A percentile compares a stretch with the other conserved stretches of the same genome.
These are phyloP conservation scores for Drosophila rufa DNA, from an alignment of 1,140 invertebrate species.

Conservation along the genomic window DNA sequence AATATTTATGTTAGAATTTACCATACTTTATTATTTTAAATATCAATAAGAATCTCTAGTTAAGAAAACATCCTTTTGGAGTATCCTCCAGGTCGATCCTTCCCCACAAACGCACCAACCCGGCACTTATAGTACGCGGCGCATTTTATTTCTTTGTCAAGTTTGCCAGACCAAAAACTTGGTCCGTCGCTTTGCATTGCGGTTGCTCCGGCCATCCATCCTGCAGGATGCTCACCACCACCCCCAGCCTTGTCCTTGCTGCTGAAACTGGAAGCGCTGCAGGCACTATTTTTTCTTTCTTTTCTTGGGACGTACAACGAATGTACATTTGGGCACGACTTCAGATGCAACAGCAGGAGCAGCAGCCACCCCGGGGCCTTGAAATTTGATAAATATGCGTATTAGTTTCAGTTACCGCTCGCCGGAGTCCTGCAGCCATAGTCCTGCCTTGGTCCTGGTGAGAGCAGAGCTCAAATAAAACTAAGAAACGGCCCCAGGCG, in stretches of 20 bases:
- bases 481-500: slow-evolving; percentile 39
- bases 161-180: slow-evolving; percentile 70
- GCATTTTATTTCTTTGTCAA: slow-evolving; percentile 61
- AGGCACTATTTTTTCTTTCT: slow-evolving; percentile 30
- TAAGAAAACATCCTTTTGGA: too few relatives aligned
- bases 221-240: neutral
- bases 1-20: too few relatives aligned
- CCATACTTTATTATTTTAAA: too few relatives aligned
- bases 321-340: slow-evolving; percentile 57
- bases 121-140: slow-evolving; percentile 32
- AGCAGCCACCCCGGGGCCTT: slow-evolving; percentile 61
- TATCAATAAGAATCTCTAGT: too few relatives aligned
- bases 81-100: slow-evolving; percentile 8
- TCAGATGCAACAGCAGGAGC: slow-evolving; percentile 14
- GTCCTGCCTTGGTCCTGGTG: slow-evolving; percentile 2
- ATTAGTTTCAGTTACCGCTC: slow-evolving; percentile 73
- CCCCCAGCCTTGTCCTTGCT: neutral
- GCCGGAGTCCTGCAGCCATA: slow-evolving; percentile 7
- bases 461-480: slow-evolving; percentile 55
- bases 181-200: slow-evolving; percentile 70
- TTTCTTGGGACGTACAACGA: slow-evolving; percentile 57
- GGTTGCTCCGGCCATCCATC: slow-evolving; percentile 31
- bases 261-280: slow-evolving; percentile 54
- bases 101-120: neutral
- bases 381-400: slow-evolving; percentile 84